Base-by-base conservation (phyloP, 2,888 invertebrate genomes). In the Metellina segmentata region DNA sequence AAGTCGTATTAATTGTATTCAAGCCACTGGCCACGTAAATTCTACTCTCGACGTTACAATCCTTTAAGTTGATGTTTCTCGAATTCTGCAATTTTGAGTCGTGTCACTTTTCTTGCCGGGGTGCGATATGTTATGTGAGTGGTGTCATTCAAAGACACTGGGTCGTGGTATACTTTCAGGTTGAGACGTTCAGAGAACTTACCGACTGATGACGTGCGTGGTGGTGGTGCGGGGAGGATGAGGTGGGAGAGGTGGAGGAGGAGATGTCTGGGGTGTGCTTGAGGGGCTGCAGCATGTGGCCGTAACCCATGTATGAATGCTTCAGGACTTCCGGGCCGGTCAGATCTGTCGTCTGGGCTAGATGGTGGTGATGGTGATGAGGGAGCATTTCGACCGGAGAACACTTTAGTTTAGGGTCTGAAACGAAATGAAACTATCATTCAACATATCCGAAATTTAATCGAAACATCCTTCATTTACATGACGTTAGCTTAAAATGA, bases 241-340 rank as follows among this genome's bases (percentile, higher is more conserved):
- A 90, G 8, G 92, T 87, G 34, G 92, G 86, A 0, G 90, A 81
- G 0, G 90, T 85, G 48, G 92, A 79, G 1, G 90, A 81, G 20
- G 92, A 77, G 34, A 81, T 69, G 11, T 87, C 92, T 94, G 87
- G 93, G 86, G 93, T 90, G 93, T 90, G 94, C 77, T 93, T 93
- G 61, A 92, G 89, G n/a, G 91, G 93, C 79, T 90, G 88, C 78
- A 85, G 81, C 79, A n/a, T 20, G 53, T 93, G 86, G 71, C 91
- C 82, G 72, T 93, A 93, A 61, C 49, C 81, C 75, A 93, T 95
- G 93, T 89, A 89, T 6, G 53, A 81, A 48, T 92, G 92, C 81
- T 92, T 90, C 69, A 91, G 78, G 90, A 96, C 96, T 1, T 96
- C 95, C 94, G 74, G n/a, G 13, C 49, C 19, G 69, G 53, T 49